Conservation (phyloP, 1,140 invertebrate genomes). For the Heliothis virescens region DNA sequence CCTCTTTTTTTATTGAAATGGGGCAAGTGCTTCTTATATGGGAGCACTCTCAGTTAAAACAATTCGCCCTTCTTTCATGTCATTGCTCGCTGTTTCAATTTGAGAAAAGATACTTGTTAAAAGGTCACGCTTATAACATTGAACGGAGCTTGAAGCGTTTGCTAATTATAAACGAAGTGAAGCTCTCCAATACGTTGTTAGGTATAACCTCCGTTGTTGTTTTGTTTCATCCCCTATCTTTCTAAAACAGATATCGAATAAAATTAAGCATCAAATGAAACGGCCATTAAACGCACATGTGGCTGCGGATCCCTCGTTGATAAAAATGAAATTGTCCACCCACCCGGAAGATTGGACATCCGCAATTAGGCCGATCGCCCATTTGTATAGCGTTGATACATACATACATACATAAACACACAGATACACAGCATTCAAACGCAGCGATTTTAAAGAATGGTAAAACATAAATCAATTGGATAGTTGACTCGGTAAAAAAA, state of each 20-base stretch:
- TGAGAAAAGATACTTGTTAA: no score
- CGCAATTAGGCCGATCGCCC: conserved; percentile 48
- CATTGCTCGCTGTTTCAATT: no score
- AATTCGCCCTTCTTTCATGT: no score
- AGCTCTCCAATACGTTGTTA: no score
- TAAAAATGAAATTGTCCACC: conserved; percentile 48
- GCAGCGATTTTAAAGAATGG: conserved; percentile 1
- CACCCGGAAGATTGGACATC: conserved; percentile 49
- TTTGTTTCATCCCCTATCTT: neutral
- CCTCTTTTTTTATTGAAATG: no score
- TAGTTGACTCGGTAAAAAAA: no score
- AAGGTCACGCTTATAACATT: no score
- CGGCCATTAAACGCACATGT: conserved; percentile 39
- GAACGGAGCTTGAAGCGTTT: no score
- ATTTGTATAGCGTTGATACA: conserved; percentile 32
- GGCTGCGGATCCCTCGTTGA: conserved; percentile 12
- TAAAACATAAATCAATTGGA: neutral
- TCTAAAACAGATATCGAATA: conserved; percentile 19
- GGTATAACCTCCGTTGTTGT: neutral
- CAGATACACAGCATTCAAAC: conserved; percentile 6
- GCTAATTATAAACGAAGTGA: no score
- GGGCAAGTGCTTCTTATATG: no score
- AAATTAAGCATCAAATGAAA: conserved; percentile 30
- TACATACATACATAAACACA: neutral
- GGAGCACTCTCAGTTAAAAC: no score